A percentile compares a stretch with the other conserved stretches of the same genome.
These are phyloP conservation scores for Caenorhabditis elegans DNA, from an alignment of 1,140 invertebrate species.

Conservation along the genomic window DNA sequence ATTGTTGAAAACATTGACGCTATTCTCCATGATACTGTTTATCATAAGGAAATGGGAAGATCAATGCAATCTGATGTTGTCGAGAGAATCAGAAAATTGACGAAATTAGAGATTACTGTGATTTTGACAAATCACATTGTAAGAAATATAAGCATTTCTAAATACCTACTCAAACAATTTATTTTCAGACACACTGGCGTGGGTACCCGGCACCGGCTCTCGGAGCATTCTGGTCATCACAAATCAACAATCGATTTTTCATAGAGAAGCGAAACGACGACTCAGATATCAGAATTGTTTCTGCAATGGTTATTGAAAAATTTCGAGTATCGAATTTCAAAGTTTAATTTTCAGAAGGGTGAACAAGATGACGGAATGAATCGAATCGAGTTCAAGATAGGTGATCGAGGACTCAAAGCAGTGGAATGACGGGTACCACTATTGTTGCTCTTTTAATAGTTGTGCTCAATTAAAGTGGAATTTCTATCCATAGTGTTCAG, in stretches of 20 bases:
- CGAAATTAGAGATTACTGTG: neutral
- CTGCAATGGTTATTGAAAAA: neutral
- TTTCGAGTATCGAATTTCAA: too few species aligned
- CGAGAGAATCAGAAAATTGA: neutral
- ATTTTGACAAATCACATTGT: slow-evolving; percentile 32
- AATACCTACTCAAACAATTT: too few species aligned
- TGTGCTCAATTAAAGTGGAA: too few species aligned
- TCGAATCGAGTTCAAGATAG: neutral
- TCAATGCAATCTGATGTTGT: neutral
- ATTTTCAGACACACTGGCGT: neutral
- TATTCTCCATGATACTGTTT: neutral
- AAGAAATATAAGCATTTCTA: neutral
- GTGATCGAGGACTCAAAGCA: neutral
- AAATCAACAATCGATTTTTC: neutral
- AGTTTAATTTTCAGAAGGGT: neutral
- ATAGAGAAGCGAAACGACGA: neutral
- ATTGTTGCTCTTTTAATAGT: too few species aligned
- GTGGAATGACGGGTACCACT: too few species aligned
- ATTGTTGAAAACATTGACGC: slow-evolving; percentile 12
- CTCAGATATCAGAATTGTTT: neutral
- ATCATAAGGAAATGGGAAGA: neutral
- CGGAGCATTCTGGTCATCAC: neutral
- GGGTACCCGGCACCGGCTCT: neutral
- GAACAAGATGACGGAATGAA: neutral
- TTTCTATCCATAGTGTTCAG: too few species aligned